phyloP scores from a whole-genome alignment of 1,140 invertebrate species.

The Ooceraea biroi region DNA sequence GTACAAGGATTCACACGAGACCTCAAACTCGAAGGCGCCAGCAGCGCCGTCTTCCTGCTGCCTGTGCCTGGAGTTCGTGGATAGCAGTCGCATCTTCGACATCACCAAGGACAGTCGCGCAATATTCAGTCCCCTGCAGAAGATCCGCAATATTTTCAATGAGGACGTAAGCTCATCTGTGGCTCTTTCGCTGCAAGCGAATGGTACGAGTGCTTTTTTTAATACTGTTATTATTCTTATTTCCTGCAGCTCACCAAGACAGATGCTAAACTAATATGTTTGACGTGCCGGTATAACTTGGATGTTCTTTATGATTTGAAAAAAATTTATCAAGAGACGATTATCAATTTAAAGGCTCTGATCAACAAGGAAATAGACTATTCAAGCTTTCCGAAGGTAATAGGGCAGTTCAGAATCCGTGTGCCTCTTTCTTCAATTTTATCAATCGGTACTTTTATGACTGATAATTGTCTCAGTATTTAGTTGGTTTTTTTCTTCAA shows the following conservation, averaged over 20 bases:
- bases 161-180: slow-evolving; percentile 72
- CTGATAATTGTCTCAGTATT: neutral
- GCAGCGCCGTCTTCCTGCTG: slow-evolving; percentile 59
- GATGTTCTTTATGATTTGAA: slow-evolving; percentile 82
- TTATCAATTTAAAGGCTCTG: slow-evolving; percentile 66
- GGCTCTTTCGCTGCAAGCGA: neutral
- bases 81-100: slow-evolving; percentile 78
- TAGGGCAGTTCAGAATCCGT: neutral
- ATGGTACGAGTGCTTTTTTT: neutral
- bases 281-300: slow-evolving; percentile 82
- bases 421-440: neutral
- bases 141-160: slow-evolving; percentile 78
- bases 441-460: neutral
- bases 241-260: slow-evolving; percentile 72
- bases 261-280: slow-evolving; percentile 75
- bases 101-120: slow-evolving; percentile 72
- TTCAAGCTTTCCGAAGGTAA: slow-evolving; percentile 79
- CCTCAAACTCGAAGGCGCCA: neutral
- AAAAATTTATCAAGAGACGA: slow-evolving; percentile 72
- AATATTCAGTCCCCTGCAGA: slow-evolving; percentile 70
- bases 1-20: slow-evolving; percentile 68
- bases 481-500: neutral
- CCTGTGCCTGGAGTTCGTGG: slow-evolving; percentile 75
- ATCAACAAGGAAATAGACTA: slow-evolving; percentile 67
- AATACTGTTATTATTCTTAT: slow-evolving; percentile 23